Evolutionary conservation across 1,140 invertebrate genomes (phyloP).

Genomic region (Macrostomum lignano): DNA sequence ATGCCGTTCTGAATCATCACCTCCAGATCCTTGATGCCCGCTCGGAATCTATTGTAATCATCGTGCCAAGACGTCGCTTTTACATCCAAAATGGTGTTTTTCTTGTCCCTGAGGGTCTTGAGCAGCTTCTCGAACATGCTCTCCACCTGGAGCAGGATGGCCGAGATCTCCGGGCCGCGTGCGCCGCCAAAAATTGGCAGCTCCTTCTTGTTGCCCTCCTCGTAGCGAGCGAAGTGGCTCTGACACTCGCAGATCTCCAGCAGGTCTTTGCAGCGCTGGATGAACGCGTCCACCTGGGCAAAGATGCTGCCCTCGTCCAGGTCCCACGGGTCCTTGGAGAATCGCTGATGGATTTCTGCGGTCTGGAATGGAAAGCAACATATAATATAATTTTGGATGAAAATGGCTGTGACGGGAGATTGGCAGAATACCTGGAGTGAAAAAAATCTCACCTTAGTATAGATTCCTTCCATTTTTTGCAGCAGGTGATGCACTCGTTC

Average conservation of each 20-base stretch:
- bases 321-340: constrained; percentile 34
- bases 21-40: constrained; percentile 27
- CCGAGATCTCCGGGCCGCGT: constrained; percentile 38
- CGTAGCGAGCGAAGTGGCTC: constrained; percentile 26
- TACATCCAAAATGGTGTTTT: constrained; percentile 41
- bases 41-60: constrained; percentile 31
- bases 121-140: constrained; percentile 40
- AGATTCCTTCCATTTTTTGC: constrained; percentile 43
- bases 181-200: constrained; percentile 27
- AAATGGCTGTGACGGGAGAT: constrained; percentile 4
- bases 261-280: constrained; percentile 49
- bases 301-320: constrained; percentile 48
- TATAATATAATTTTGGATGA: constrained; percentile 5
- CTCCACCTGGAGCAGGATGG: constrained; percentile 42
- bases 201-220: constrained; percentile 22
- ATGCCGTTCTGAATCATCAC: constrained; percentile 29
- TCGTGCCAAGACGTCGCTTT: constrained; percentile 40
- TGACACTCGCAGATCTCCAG: constrained; percentile 38
- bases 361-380: constrained; percentile 12
- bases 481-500: constrained; percentile 41
- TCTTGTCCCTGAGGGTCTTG: constrained; percentile 32
- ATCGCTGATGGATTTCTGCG: constrained; percentile 24
- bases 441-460: constrained; percentile 35
- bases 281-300: constrained; percentile 51
- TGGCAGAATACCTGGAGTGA: constrained; percentile 8